Evolutionary conservation across 2,113 vertebrate species (phyloP), one percentile per base, ranked within the genome.

Genomic region (Psittacula cyanocephala): DNA sequence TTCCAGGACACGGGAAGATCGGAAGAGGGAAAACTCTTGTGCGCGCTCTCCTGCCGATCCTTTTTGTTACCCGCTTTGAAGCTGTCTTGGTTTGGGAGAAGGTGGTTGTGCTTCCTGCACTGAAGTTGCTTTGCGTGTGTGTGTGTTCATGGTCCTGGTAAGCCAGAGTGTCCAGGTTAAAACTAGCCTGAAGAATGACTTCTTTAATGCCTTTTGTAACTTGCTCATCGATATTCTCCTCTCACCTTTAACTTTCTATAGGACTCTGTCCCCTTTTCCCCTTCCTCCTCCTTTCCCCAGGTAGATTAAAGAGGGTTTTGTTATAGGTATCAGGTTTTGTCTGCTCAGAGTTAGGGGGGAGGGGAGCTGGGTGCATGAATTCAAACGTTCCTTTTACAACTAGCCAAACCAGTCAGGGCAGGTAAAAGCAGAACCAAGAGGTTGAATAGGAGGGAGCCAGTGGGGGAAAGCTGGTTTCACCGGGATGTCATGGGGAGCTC

Each of bases 351-450:
- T 94, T 72, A 64, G 59, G 96, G 95, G 95, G 96, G 96, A 89
- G 91, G 97, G 95, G 96, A 89, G 88, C 72, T 96, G 98, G 98
- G 98, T 95, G 85, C 98, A 94, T 96, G 96, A 97, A 98, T 97
- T 97, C 98, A 98, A 98, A 98, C 98, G 98, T 98, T 99, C 98
- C 98, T 99, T 98, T 98, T 98, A 98, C 98, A 99, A 99, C 99
- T 97, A 98, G 99, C 98, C 98, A 98, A 98, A 99, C 99, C 99
- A 99, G 99, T 99, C 97, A 96, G 98, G 98, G 98, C 99, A 99
- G 99, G 98, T 99, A 97, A 93, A 97, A 97, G 98, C 98, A 98
- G 92, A 86, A 81, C 80, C 74, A 27, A 94, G 82, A 79, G 41
- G 78, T 17, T 8, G 75, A 25, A 60, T 23, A 59, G 77, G 94